Evolutionary conservation across 1,140 invertebrate species (phyloP).

Genomic region (Psix sp.): DNA sequence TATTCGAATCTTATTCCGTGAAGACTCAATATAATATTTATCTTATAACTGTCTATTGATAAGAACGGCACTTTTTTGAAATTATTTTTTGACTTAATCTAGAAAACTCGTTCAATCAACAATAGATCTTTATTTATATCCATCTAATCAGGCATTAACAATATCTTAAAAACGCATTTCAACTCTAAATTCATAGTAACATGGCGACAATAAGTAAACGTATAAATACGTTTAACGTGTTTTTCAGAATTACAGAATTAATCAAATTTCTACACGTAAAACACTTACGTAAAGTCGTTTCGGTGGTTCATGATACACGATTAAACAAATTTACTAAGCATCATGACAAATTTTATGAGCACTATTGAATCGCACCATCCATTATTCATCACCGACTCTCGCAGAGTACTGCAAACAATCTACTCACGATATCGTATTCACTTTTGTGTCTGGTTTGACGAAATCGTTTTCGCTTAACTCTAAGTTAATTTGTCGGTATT

Average conservation of each 20-base stretch:
- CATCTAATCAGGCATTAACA: no score
- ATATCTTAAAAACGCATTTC: no score
- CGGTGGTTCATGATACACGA: constrained; percentile 64
- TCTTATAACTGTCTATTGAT: no score
- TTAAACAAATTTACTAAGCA: constrained; percentile 73
- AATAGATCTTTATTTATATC: no score
- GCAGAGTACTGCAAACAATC: constrained; percentile 31
- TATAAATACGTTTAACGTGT: constrained; percentile 43
- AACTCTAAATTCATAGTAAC: no score
- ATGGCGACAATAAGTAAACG: no score
- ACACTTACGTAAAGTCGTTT: constrained; percentile 37
- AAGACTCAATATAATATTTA: no score
- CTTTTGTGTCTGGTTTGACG: constrained; percentile 43
- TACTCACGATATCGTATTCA: constrained; percentile 42
- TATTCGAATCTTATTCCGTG: no score
- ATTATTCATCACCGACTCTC: constrained; percentile 74
- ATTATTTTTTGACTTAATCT: no score
- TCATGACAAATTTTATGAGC: constrained; percentile 70
- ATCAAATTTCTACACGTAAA: constrained; percentile 45
- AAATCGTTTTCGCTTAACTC: constrained; percentile 51
- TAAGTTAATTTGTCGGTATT: constrained; percentile 35
- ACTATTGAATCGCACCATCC: constrained; percentile 68
- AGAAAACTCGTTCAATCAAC: no score
- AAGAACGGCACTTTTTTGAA: no score
- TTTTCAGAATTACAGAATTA: constrained; percentile 40